Base-by-base conservation (phyloP, 2,888 invertebrate genomes). In the Dicyrtoma fusca region DNA sequence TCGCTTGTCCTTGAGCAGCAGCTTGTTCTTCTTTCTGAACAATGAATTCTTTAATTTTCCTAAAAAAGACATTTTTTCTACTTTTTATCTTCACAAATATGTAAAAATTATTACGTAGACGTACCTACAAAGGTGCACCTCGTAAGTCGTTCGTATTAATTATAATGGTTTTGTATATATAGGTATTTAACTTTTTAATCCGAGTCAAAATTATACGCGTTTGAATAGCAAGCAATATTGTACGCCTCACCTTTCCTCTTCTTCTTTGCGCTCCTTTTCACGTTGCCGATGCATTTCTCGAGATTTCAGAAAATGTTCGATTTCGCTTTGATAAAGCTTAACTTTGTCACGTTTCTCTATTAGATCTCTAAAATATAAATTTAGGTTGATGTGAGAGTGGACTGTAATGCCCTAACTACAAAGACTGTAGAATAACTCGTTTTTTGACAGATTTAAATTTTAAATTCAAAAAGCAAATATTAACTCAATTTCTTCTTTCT, bases 401-500 rank as follows among this genome's bases (percentile, higher is more conserved):
- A n/a, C n/a, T n/a, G n/a, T n/a, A n/a, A n/a, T n/a, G n/a, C n/a
- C n/a, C n/a, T n/a, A n/a, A n/a, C n/a, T n/a, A n/a, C n/a, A n/a
- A n/a, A n/a, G n/a, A n/a, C n/a, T n/a, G n/a, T n/a, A n/a, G n/a
- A n/a, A n/a, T n/a, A n/a, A n/a, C n/a, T n/a, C n/a, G n/a, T n/a
- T n/a, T n/a, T n/a, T n/a, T n/a, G n/a, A n/a, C n/a, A n/a, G n/a
- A n/a, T n/a, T 66, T 49, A 64, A 65, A 49, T 65, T 10, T 21
- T 19, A 51, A 71, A n/a, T n/a, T n/a, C n/a, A n/a, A n/a, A 47
- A 25, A 69, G 49, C 69, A 62, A 26, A 47, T 53, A 75, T 74
- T 74, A 76, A 87, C 88, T 85, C 85, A 79, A 86, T 84, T 81
- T 89, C 88, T 81, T 89, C 89, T 81, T 88, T 87, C 44, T 88